phyloP scores from a whole-genome alignment of 2,888 invertebrate genomes.

The Epinotia bilunana region DNA sequence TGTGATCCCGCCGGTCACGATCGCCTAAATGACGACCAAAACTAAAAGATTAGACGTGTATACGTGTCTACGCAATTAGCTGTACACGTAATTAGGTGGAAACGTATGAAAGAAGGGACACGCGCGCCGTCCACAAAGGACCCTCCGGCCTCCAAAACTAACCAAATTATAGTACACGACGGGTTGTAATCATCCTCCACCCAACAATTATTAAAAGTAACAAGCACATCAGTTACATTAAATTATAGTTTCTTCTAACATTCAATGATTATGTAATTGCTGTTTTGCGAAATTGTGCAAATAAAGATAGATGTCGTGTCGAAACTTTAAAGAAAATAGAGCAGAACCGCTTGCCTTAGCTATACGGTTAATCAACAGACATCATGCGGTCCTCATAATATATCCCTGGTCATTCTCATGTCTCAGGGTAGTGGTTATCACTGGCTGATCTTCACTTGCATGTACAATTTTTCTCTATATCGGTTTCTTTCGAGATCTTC shows the following conservation, averaged over 20 bases:
- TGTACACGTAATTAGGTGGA: slow-evolving; percentile 23
- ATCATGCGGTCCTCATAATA: no score
- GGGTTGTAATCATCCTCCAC: slow-evolving; percentile 29
- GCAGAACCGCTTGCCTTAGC: no score
- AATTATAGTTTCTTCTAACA: slow-evolving; percentile 16
- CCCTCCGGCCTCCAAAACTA: slow-evolving; percentile 30
- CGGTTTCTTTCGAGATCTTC: no score
- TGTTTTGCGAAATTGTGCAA: not conserved
- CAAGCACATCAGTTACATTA: slow-evolving; percentile 10
- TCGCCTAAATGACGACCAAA: slow-evolving; percentile 27
- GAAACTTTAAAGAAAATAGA: not conserved
- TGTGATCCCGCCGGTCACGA: slow-evolving; percentile 30
- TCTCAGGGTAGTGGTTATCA: no score
- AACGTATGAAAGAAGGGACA: slow-evolving; percentile 23
- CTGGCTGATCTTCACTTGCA: no score
- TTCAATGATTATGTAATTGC: not conserved
- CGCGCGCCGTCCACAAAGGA: slow-evolving; percentile 26
- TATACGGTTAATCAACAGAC: no score
- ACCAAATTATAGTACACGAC: slow-evolving; percentile 36
- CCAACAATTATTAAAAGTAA: slow-evolving; percentile 33
- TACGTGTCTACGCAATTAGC: slow-evolving; percentile 28
- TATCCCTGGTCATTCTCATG: no score
- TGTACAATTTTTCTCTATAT: no score
- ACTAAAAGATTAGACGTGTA: slow-evolving; percentile 38
- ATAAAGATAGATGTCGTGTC: not conserved